These are phyloP conservation scores for Eupithecia vulgata DNA, from an alignment of 2,888 invertebrate genomes.

Conservation along the genomic window DNA sequence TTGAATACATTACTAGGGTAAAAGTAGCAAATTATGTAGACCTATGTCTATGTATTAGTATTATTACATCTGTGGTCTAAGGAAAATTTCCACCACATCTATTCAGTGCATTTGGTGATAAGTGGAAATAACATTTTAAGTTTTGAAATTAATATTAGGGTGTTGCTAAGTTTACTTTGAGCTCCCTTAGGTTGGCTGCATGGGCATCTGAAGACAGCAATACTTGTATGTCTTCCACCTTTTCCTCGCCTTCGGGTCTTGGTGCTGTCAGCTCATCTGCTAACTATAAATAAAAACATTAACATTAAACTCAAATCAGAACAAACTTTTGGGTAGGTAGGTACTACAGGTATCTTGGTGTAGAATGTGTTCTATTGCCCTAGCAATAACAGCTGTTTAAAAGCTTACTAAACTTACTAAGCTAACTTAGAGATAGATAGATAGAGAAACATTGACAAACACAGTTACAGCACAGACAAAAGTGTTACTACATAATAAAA, in stretches of 20 bases:
- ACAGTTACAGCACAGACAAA: too few species aligned
- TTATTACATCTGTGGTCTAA: too few species aligned
- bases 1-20: not conserved
- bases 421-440: too few species aligned
- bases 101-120: not conserved
- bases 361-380: too few species aligned
- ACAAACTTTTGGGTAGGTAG: too few species aligned
- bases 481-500: too few species aligned
- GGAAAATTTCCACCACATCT: too few species aligned
- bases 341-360: too few species aligned
- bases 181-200: slow-evolving; percentile 91
- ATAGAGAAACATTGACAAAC: too few species aligned
- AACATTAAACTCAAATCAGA: too few species aligned
- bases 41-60: not conserved
- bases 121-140: not conserved
- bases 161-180: slow-evolving; percentile 87
- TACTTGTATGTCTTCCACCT: slow-evolving; percentile 96
- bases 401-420: too few species aligned
- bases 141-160: not conserved
- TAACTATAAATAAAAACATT: slow-evolving; percentile 67
- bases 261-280: slow-evolving; percentile 98
- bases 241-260: slow-evolving; percentile 94
- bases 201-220: slow-evolving; percentile 93
- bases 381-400: too few species aligned
- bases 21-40: not conserved